Percentiles rank a stretch among this genome's conserved stretches.
Evolutionary conservation across 2,797 vertebrate genomes (phyloP).

Genomic region (Uromys caudimaculatus): DNA sequence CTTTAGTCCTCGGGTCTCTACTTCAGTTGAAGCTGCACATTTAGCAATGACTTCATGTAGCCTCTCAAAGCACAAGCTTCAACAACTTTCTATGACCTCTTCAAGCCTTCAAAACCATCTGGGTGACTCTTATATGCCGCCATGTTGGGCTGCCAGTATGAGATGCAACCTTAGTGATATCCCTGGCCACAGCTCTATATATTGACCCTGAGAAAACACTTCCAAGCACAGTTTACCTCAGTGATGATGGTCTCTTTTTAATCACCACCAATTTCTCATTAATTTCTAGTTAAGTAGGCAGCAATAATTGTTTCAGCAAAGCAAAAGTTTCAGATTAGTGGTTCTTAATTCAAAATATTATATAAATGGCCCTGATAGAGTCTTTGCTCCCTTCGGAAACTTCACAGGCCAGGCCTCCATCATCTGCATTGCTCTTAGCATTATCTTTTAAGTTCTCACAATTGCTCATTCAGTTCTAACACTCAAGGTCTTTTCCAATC

Average conservation of each 20-base stretch:
- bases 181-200: no score
- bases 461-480: background rate
- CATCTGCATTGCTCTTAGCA: background rate
- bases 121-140: background rate
- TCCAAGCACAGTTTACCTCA: background rate
- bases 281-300: background rate
- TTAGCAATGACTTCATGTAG: background rate
- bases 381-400: background rate
- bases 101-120: background rate
- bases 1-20: background rate
- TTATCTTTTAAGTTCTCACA: background rate
- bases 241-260: background rate
- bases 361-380: background rate
- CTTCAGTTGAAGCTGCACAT: background rate
- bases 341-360: background rate
- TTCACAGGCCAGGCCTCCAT: background rate
- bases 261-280: background rate
- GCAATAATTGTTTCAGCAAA: background rate
- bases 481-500: background rate
- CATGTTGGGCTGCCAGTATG: background rate
- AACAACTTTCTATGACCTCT: background rate
- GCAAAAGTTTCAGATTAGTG: background rate
- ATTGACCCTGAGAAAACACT: background rate
- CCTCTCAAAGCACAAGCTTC: background rate
- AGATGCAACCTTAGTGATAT: background rate